These are phyloP conservation scores for Torymus tubicola DNA, from an alignment of 2,888 invertebrate species.

Conservation along the genomic window DNA sequence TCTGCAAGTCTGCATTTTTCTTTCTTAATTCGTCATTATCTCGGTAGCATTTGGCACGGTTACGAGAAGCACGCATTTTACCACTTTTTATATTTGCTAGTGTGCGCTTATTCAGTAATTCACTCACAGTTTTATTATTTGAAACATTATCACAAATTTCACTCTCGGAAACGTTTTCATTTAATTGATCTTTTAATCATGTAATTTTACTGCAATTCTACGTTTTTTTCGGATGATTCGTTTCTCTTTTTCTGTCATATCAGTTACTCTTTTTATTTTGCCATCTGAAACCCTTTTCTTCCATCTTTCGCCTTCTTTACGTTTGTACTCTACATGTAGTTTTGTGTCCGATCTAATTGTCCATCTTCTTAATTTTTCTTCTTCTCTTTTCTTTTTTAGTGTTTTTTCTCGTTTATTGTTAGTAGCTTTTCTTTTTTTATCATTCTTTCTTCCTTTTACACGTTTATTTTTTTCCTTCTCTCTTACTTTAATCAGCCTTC, in stretches of 20 bases:
- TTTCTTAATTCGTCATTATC: not conserved
- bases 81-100: not conserved
- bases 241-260: slow-evolving; percentile 1
- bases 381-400: not conserved
- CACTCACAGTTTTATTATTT: not conserved
- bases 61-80: slow-evolving; percentile 10
- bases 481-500: not conserved
- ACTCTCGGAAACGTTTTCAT: not conserved
- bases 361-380: not conserved
- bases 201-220: slow-evolving; percentile 1
- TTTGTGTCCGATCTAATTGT: slow-evolving; percentile 4
- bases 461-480: not conserved
- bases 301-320: not conserved
- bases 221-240: not conserved
- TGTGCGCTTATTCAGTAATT: not conserved
- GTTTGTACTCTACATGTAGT: not conserved
- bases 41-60: not conserved
- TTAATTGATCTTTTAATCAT: not conserved
- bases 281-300: slow-evolving; percentile 2
- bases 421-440: not conserved
- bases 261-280: not conserved
- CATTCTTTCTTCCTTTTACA: not conserved
- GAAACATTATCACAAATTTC: not conserved
- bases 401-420: not conserved
- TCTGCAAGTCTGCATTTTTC: not conserved